A percentile compares a stretch with the other conserved stretches of the same genome.
Evolutionary conservation across 2,888 invertebrate genomes (phyloP).

Genomic region (Melolontha melolontha): DNA sequence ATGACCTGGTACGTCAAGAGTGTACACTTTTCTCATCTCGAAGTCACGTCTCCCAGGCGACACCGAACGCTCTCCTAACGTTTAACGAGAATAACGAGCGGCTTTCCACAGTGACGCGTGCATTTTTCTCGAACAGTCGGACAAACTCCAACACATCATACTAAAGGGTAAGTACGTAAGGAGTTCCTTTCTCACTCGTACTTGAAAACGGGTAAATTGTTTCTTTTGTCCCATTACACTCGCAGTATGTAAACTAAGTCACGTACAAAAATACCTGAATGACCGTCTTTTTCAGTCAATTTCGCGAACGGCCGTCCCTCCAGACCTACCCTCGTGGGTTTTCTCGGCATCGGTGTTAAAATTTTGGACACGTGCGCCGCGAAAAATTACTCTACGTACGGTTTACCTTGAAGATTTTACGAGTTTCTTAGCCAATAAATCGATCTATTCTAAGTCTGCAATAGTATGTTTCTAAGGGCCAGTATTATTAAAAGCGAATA

Average conservation of each 20-base stretch:
- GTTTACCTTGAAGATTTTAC: conserved; percentile 33
- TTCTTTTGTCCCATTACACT: conserved; percentile 43
- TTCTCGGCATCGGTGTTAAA: conserved; percentile 38
- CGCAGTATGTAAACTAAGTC: conserved; percentile 44
- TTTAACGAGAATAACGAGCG: conserved; percentile 22
- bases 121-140: conserved; percentile 33
- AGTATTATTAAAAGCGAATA: no score
- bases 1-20: no score
- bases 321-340: conserved; percentile 29
- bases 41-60: no score
- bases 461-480: conserved; percentile 1
- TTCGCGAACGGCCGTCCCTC: conserved; percentile 46
- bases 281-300: conserved; percentile 53
- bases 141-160: not conserved
- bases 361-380: conserved; percentile 51
- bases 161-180: not conserved
- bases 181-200: not conserved
- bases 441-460: not conserved
- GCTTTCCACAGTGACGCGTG: conserved; percentile 29
- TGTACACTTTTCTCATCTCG: no score
- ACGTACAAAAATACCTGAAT: conserved; percentile 50
- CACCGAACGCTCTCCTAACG: not conserved
- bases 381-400: conserved; percentile 51
- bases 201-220: conserved; percentile 39
- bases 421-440: conserved; percentile 30